Percentiles rank a stretch among this genome's conserved stretches.
Evolutionary conservation across 2,888 invertebrate genomes (phyloP).

Genomic region (Noctuana brunneofusca): DNA sequence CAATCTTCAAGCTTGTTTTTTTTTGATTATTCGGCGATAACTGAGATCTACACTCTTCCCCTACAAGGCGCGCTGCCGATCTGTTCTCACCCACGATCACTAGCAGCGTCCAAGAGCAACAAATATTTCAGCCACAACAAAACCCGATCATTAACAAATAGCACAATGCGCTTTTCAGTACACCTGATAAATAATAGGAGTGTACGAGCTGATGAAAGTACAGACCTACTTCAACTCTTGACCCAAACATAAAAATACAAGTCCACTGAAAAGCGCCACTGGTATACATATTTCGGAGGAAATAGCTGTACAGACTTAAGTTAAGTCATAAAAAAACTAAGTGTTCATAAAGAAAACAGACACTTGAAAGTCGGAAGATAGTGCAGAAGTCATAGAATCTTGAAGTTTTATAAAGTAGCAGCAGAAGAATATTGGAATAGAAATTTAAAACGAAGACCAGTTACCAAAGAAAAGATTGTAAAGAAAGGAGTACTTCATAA

Average conservation of each 20-base stretch:
- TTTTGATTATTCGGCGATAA: no score
- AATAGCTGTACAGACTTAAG: neutral
- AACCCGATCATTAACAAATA: slow-evolving; percentile 18
- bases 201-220: no score
- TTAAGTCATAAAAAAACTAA: neutral
- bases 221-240: neutral
- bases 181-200: neutral
- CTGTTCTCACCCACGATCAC: slow-evolving; percentile 63
- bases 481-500: neutral
- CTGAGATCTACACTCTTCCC: no score
- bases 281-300: neutral
- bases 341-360: slow-evolving; percentile 9
- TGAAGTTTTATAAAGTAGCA: slow-evolving; percentile 6
- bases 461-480: neutral
- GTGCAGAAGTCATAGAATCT: slow-evolving; percentile 10
- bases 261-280: slow-evolving; percentile 28
- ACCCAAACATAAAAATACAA: neutral
- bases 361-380: slow-evolving; percentile 31
- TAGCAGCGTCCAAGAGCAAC: slow-evolving; percentile 66
- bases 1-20: no score
- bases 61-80: no score
- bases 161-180: slow-evolving; percentile 28
- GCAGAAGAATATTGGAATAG: neutral
- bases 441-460: slow-evolving; percentile 12
- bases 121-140: slow-evolving; percentile 43